A percentile compares a stretch with the other conserved stretches of the same genome.
Evolutionary conservation across 2,888 invertebrate genomes (phyloP).

Genomic region (Xylota segnis): DNA sequence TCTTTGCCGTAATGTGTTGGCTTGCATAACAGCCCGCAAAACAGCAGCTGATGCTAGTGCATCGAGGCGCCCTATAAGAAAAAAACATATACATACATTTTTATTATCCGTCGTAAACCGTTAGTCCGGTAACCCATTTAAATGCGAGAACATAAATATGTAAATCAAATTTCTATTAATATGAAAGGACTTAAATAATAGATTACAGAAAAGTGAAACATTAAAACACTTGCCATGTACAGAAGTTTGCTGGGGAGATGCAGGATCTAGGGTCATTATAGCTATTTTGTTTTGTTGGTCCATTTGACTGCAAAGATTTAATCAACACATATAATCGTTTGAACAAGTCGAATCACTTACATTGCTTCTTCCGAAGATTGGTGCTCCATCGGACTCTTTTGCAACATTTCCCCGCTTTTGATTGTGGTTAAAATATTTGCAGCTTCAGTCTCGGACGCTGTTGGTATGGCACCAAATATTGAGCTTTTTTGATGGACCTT

Average conservation of each 20-base stretch:
- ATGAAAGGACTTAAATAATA: not conserved
- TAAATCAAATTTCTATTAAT: too few species aligned
- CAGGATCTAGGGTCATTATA: slow-evolving; percentile 41
- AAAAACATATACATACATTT: not conserved
- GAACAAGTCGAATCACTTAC: slow-evolving; percentile 23
- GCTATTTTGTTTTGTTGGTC: slow-evolving; percentile 54
- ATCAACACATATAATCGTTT: not conserved
- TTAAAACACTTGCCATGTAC: slow-evolving; percentile 50
- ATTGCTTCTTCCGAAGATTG: slow-evolving; percentile 43
- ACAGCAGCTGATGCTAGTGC: slow-evolving; percentile 83
- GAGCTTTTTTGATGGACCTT: slow-evolving; percentile 30
- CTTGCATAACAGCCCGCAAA: slow-evolving; percentile 80
- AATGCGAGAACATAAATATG: too few species aligned
- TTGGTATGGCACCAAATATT: slow-evolving; percentile 77
- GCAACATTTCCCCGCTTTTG: slow-evolving; percentile 80
- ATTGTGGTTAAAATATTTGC: slow-evolving; percentile 83
- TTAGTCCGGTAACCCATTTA: too few species aligned
- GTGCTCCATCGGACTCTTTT: slow-evolving; percentile 51
- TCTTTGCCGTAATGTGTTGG: slow-evolving; percentile 43
- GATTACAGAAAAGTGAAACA: not conserved
- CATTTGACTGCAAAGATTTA: slow-evolving; percentile 18
- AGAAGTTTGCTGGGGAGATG: slow-evolving; percentile 39
- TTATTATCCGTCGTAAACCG: not conserved
- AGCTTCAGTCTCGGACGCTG: slow-evolving; percentile 82
- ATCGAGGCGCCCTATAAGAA: slow-evolving; percentile 80